phyloP scores from a whole-genome alignment of 2,113 vertebrate genomes.

The Nansenia antarctica region DNA sequence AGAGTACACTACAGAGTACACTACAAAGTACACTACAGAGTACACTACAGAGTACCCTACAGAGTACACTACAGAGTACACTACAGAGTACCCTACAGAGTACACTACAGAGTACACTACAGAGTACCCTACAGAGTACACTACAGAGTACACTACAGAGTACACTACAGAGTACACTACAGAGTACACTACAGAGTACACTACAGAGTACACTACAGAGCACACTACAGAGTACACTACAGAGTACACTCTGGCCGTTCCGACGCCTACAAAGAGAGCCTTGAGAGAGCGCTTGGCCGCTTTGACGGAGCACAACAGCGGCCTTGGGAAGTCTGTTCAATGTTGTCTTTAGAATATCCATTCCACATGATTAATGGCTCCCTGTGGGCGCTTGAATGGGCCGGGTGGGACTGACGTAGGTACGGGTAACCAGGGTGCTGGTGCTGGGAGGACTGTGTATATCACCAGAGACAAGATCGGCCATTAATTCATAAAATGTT shows the following conservation, averaged over 20 bases:
- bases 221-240: conserved; percentile 28
- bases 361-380: conserved; percentile 38
- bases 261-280: conserved; percentile 47
- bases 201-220: conserved; percentile 26
- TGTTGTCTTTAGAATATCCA: conserved; percentile 55
- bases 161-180: conserved; percentile 33
- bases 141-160: conserved; percentile 35
- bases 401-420: conserved; percentile 10
- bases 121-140: no score
- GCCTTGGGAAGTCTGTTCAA: conserved; percentile 45
- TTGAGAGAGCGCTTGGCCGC: conserved; percentile 21
- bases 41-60: no score
- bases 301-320: conserved; percentile 37
- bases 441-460: background rate
- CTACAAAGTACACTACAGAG: conserved; percentile 25
- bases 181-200: conserved; percentile 33
- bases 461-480: background rate
- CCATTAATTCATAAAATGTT: background rate
- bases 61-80: conserved; percentile 33
- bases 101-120: conserved; percentile 33
- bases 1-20: no score
- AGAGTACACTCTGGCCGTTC: conserved; percentile 46
- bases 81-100: no score
- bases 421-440: background rate
- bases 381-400: conserved; percentile 31